Conservation (phyloP, 2,888 invertebrate species). For the Ametastegia equiseti region DNA sequence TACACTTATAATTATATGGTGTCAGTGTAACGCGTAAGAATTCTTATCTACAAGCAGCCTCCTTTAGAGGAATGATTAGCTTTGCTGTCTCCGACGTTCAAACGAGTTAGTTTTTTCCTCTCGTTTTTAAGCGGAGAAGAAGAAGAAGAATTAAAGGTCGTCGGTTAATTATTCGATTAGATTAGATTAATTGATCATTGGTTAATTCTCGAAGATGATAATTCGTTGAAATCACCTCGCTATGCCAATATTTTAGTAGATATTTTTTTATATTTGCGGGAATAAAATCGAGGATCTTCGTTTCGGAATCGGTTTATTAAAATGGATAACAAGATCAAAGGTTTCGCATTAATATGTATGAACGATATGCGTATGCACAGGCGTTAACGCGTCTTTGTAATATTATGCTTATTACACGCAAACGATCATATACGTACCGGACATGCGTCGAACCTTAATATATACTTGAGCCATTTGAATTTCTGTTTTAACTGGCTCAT, state of each 20-base stretch:
- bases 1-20: neutral
- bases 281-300: neutral
- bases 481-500: neutral
- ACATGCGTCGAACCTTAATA: neutral
- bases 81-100: neutral
- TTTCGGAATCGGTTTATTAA: neutral
- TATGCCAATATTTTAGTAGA: neutral
- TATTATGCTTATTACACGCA: neutral
- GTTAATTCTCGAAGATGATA: neutral
- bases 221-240: neutral
- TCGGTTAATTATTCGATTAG: neutral
- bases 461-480: neutral
- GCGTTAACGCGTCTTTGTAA: neutral
- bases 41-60: conserved; percentile 14
- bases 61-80: neutral
- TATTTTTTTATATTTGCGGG: neutral
- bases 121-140: neutral
- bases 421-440: too few species aligned
- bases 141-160: neutral
- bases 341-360: conserved; percentile 12
- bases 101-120: neutral
- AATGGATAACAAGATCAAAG: conserved; percentile 32
- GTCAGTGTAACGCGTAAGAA: conserved; percentile 1
- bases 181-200: conserved; percentile 27
- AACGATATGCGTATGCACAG: neutral